Evolutionary conservation across 1,140 invertebrate genomes (phyloP).

Genomic region (Myzus persicae): DNA sequence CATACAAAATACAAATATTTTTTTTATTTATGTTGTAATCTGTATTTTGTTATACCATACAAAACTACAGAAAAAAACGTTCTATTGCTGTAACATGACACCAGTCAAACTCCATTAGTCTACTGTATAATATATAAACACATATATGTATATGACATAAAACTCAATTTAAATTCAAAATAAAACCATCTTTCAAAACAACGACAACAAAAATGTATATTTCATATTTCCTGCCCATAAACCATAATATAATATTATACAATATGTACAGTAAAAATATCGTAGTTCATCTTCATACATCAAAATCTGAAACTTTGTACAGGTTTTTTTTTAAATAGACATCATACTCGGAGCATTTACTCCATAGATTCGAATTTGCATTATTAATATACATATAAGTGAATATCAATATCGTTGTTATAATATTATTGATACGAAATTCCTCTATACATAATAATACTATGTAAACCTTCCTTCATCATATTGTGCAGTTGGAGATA

Average conservation of each 20-base stretch:
- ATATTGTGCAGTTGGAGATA: not conserved
- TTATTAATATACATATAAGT: not conserved
- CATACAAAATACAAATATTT: not conserved
- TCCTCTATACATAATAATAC: not conserved
- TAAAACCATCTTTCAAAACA: not conserved
- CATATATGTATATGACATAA: not conserved
- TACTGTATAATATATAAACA: not conserved
- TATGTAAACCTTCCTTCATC: not conserved
- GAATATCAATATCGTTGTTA: not conserved
- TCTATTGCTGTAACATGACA: not conserved
- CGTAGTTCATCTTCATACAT: not conserved
- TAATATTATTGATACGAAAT: not conserved
- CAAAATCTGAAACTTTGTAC: not conserved
- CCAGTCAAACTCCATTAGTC: not conserved
- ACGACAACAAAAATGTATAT: not conserved
- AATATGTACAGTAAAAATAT: not conserved
- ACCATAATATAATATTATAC: not conserved
- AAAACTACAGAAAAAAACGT: not conserved
- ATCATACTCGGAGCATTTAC: not conserved
- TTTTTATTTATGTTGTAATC: not conserved
- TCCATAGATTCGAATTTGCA: not conserved
- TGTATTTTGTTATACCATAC: not conserved
- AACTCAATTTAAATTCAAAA: slow-evolving; percentile 25
- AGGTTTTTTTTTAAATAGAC: not conserved
- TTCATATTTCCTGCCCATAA: not conserved